Evolutionary conservation across 2,113 vertebrate species (phyloP), one percentile per base, ranked within the genome.

Genomic region (Mus spicilegus): DNA sequence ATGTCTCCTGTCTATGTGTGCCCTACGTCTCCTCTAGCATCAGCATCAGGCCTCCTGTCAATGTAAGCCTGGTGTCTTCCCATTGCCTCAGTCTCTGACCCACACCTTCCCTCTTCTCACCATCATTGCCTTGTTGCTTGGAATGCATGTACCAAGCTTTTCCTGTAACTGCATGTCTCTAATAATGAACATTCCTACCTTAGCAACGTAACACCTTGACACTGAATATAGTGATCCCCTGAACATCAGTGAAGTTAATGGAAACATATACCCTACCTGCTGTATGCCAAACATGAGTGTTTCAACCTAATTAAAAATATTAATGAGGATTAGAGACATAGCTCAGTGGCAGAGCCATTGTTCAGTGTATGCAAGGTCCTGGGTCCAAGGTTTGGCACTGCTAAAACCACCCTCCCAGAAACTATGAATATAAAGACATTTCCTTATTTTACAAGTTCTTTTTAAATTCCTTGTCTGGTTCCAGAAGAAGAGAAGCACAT

Each of bases 381-480:
- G 67, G 33, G 46, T n/a, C n/a, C 30, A 26, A 36, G 39, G 6
- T 69, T 87, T 24, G 20, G 17, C 65, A 70, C 49, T 54, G 33
- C 19, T 72, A 51, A 63, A 85, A 42, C 8, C 30, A 85, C 19
- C 36, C 17, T 8, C 54, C 36, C 19, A 10, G 24, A n/a, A 82
- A 73, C 65, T 28, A 69, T 93, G 39, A 89, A 77, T 65, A n/a
- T 6, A 82, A 76, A 69, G 8, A 81, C 28, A 88, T 92, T 93
- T 82, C 8, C 7, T 87, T 95, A 58, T 91, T 95, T 95, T 70
- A 87, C 88, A 82, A 12, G 3, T 91, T 86, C 63, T 9, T 91
- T 94, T 95, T 69, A 95, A 96, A 87, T 95, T 96, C 84, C 61
- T 90, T 39, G 65, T 42, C 65, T 63, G 58, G 24, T n/a, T 26